Evolutionary conservation across 2,113 vertebrate genomes (phyloP).

Genomic region (Rissa tridactyla): DNA sequence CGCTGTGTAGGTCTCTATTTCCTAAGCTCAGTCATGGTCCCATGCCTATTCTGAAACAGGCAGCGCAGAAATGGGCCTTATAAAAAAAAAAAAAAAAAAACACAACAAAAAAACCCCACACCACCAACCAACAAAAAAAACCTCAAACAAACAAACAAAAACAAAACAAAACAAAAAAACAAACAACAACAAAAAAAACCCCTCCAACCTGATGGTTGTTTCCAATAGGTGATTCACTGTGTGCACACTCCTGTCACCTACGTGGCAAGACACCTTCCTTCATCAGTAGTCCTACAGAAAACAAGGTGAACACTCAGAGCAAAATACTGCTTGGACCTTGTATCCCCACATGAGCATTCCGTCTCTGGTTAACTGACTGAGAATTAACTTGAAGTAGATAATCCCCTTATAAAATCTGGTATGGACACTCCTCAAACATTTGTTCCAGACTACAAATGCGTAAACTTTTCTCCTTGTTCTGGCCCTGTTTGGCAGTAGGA

Average conservation of each 20-base stretch:
- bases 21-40: background rate
- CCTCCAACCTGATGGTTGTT: background rate
- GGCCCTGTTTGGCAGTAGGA: background rate
- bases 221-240: background rate
- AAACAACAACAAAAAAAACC: background rate
- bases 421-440: background rate
- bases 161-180: background rate
- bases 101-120: background rate
- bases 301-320: background rate
- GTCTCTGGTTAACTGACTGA: background rate
- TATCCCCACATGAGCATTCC: background rate
- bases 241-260: background rate
- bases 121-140: background rate
- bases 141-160: background rate
- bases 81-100: background rate
- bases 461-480: background rate
- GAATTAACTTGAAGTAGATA: background rate
- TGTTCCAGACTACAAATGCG: background rate
- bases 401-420: background rate
- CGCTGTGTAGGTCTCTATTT: background rate
- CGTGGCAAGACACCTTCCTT: background rate
- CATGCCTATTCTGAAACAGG: background rate
- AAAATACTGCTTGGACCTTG: background rate
- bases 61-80: background rate
- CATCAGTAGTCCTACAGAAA: background rate